phyloP scores from a whole-genome alignment of 2,797 vertebrate genomes.

The Vespertilio murinus region DNA sequence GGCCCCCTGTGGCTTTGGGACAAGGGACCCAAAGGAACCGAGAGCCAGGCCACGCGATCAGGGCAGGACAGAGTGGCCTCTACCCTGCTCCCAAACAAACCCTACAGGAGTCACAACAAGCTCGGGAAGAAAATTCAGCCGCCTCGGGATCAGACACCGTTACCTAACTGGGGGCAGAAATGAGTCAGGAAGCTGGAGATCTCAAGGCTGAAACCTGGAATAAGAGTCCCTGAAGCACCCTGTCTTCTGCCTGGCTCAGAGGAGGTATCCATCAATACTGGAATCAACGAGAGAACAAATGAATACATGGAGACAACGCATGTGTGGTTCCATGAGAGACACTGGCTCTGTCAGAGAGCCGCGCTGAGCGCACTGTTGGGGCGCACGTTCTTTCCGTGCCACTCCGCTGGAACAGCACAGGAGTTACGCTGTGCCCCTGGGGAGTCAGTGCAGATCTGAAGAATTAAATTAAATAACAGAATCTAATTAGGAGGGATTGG shows the following conservation, averaged over 20 bases:
- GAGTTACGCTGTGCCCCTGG: neutral
- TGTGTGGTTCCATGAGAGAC: neutral
- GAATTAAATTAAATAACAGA: constrained; percentile 55
- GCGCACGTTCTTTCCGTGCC: neutral
- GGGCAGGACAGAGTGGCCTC: neutral
- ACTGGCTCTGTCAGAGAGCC: neutral
- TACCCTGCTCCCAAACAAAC: neutral
- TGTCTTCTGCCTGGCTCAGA: neutral
- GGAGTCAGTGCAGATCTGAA: constrained; percentile 40
- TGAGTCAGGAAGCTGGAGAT: neutral
- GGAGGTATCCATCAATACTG: neutral
- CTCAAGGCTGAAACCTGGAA: neutral
- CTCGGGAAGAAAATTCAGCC: neutral
- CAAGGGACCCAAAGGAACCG: neutral
- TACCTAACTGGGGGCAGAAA: neutral
- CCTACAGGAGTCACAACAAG: neutral
- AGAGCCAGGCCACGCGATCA: neutral
- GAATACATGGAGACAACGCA: neutral
- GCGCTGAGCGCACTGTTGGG: neutral
- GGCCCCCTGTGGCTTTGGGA: neutral
- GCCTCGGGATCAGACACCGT: neutral
- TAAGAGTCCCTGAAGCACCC: neutral
- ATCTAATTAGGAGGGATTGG: neutral
- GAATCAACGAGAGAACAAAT: neutral
- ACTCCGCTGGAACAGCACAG: neutral